A percentile compares a stretch with the other conserved stretches of the same genome.
Conservation (phyloP, 2,113 vertebrate genomes). For the Numenius arquata region DNA sequence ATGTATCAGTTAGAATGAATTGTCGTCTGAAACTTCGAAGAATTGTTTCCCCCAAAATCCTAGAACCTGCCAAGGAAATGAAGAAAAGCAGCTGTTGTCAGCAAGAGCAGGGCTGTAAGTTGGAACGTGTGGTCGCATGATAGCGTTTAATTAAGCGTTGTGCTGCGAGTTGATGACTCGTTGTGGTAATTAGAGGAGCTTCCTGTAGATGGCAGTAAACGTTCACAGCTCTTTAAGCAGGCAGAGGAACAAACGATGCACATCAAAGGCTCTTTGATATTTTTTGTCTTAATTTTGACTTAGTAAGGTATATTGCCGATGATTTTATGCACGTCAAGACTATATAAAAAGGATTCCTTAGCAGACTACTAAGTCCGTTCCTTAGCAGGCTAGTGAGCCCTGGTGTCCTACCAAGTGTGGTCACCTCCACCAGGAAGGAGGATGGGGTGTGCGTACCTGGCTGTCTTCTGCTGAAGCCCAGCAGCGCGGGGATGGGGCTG, state of each 20-base stretch:
- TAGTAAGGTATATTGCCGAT: background rate
- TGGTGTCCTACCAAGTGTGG: accelerated
- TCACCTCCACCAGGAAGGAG: background rate
- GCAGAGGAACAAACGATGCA: accelerated
- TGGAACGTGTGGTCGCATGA: accelerated
- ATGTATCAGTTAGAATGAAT: background rate
- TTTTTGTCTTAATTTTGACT: background rate
- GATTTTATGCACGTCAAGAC: background rate
- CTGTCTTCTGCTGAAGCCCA: accelerated
- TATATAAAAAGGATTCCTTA: background rate
- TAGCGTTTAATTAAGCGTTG: accelerated
- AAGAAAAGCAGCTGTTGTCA: no score
- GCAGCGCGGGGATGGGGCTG: background rate
- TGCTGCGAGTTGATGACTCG: no score
- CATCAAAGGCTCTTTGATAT: background rate
- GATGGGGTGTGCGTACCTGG: accelerated
- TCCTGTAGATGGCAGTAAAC: conserved; percentile 42
- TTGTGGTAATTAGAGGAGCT: background rate
- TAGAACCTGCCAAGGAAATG: background rate
- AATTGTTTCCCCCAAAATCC: accelerated
- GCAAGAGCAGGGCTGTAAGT: background rate
- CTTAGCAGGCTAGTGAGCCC: background rate
- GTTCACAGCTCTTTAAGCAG: background rate
- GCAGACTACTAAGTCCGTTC: no score
- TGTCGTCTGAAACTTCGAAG: background rate